Conservation (phyloP, 2,888 invertebrate species). For the Ganaspis brasiliensis region DNA sequence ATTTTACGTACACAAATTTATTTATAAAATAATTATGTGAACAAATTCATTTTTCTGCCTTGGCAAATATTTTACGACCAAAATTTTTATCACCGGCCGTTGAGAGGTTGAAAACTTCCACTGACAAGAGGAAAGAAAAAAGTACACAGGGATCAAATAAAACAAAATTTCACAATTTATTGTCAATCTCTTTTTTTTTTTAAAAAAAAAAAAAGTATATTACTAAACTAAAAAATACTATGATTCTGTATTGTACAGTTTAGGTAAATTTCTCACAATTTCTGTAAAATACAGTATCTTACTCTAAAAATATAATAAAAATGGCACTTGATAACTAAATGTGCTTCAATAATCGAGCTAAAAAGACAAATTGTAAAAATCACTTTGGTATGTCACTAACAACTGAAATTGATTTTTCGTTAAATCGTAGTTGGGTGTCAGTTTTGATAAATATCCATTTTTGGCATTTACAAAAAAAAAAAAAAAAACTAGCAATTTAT, state of each 20-base stretch:
- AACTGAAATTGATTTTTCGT: conserved; percentile 21
- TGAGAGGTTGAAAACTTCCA: too few relatives aligned
- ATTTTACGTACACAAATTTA: too few relatives aligned
- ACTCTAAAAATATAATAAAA: conserved; percentile 21
- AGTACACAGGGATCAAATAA: neutral
- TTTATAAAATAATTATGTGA: too few relatives aligned
- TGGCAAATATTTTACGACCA: too few relatives aligned
- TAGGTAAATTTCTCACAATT: neutral
- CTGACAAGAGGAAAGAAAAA: too few relatives aligned
- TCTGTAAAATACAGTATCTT: conserved; percentile 1
- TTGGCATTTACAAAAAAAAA: neutral
- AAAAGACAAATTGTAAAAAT: conserved; percentile 30
- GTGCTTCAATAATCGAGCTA: conserved; percentile 23
- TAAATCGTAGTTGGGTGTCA: conserved; percentile 20
- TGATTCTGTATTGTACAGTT: neutral
- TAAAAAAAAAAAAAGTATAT: neutral
- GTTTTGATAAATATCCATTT: neutral
- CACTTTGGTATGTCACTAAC: conserved; percentile 31
- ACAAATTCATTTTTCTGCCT: too few relatives aligned
- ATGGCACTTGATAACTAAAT: conserved; percentile 33
- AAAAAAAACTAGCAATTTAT: conserved; percentile 31
- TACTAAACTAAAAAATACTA: conserved; percentile 12
- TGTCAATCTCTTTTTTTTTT: neutral
- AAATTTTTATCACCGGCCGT: too few relatives aligned
- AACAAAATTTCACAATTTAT: conserved; percentile 1